Evolutionary conservation across 2,797 vertebrate species (phyloP).

Genomic region (Chloroceryle inda): DNA sequence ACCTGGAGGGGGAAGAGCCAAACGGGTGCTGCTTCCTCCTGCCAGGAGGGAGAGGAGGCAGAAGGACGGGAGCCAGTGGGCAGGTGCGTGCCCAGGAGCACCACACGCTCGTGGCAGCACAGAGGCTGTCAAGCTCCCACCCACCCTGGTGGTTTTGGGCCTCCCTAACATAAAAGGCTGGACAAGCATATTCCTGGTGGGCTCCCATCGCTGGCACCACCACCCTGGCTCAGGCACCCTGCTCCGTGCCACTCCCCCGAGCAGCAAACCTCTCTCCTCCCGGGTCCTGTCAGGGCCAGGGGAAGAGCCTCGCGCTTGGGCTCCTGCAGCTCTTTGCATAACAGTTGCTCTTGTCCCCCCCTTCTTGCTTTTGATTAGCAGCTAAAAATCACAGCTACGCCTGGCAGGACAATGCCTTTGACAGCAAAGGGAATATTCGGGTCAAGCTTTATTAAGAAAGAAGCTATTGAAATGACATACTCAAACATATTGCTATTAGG

Average conservation of each 20-base stretch:
- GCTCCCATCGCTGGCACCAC: rapidly evolving
- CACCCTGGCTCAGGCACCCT: rapidly evolving
- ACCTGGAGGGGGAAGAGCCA: not conserved
- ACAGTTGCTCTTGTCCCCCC: not conserved
- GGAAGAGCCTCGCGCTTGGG: not conserved
- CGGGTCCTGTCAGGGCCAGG: rapidly evolving
- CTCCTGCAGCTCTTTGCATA: not conserved
- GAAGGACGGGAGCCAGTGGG: not conserved
- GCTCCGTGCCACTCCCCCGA: rapidly evolving
- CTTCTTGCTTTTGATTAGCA: conserved; percentile 34
- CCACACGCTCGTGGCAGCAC: rapidly evolving
- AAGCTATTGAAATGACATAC: conserved; percentile 75
- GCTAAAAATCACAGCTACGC: conserved; percentile 46
- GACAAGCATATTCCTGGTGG: not conserved
- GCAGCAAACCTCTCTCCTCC: not conserved
- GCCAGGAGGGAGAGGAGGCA: not conserved
- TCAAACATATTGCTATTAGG: conserved; percentile 79
- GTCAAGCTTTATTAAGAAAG: conserved; percentile 65
- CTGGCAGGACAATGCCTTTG: conserved; percentile 58
- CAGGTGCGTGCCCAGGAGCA: not conserved
- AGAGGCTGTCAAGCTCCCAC: rapidly evolving
- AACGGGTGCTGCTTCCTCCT: not conserved
- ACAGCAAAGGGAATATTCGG: conserved; percentile 52
- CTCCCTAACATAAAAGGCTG: not conserved
- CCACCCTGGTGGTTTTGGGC: not conserved